Evolutionary conservation across 2,113 vertebrate genomes (phyloP).

Genomic region (Semnornis frantzii): DNA sequence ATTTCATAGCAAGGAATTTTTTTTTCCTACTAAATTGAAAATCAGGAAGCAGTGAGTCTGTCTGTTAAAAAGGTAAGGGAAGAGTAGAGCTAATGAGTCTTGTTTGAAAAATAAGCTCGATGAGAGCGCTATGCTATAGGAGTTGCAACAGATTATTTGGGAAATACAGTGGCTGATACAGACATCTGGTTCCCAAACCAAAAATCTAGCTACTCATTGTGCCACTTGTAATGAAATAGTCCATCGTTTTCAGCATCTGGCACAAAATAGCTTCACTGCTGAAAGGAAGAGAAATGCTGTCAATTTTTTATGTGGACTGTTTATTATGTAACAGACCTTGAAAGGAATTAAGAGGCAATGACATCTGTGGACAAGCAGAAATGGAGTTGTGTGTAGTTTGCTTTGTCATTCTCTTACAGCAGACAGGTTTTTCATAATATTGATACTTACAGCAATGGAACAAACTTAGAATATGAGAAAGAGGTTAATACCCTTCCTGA

Average conservation of each 20-base stretch:
- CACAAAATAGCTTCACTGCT: background rate
- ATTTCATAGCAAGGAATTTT: background rate
- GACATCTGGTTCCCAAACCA: background rate
- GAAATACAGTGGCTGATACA: background rate
- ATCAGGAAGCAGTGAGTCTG: background rate
- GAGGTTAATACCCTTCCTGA: conserved; percentile 77
- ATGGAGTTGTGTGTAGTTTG: background rate
- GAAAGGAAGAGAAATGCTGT: background rate
- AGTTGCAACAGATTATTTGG: background rate
- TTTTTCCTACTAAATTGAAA: background rate
- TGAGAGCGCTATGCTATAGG: background rate
- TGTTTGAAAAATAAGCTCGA: background rate
- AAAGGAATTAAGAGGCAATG: background rate
- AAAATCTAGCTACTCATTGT: background rate
- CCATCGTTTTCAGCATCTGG: background rate
- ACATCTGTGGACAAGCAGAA: background rate
- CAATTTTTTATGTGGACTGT: background rate
- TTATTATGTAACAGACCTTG: background rate
- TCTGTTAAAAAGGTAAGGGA: background rate
- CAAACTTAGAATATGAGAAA: conserved; percentile 71
- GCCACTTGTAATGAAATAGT: background rate
- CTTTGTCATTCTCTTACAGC: conserved; percentile 23
- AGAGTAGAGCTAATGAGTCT: background rate
- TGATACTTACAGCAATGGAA: conserved; percentile 44
- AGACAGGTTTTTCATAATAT: conserved; percentile 28